These are phyloP conservation scores for Galaxias olidus DNA, from an alignment of 2,797 vertebrate species.

Conservation along the genomic window DNA sequence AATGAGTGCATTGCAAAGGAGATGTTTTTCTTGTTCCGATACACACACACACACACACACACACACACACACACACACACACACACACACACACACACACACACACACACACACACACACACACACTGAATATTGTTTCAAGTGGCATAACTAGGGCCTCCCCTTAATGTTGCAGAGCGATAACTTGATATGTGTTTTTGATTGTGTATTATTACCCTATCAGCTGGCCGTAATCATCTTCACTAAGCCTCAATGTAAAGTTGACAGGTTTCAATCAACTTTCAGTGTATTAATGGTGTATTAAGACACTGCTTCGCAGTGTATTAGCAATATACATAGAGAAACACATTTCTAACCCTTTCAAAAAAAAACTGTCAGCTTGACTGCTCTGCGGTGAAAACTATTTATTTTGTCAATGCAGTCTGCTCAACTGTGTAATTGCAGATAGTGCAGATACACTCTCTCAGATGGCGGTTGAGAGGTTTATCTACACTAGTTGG, in stretches of 20 bases:
- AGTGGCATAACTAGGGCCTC: too few species aligned
- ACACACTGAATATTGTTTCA: too few species aligned
- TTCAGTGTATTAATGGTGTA: constrained; percentile 41
- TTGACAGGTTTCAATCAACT: constrained; percentile 40
- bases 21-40: too few species aligned
- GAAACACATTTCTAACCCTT: constrained; percentile 18
- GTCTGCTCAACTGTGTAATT: constrained; percentile 46
- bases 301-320: constrained; percentile 31
- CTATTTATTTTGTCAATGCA: constrained; percentile 30
- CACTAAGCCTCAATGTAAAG: constrained; percentile 29
- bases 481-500: constrained; percentile 26
- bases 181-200: too few species aligned
- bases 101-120: constrained; percentile 11
- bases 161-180: too few species aligned
- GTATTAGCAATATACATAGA: constrained; percentile 20
- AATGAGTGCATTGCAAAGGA: too few species aligned
- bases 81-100: not conserved
- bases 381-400: not conserved
- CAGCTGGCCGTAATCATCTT: constrained; percentile 51
- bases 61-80: too few species aligned
- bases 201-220: constrained; percentile 26
- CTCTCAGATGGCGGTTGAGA: constrained; percentile 18
- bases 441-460: constrained; percentile 31
- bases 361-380: constrained; percentile 12
- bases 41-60: too few species aligned